These are phyloP conservation scores for Coronaproctus castanopsis DNA, from an alignment of 2,888 invertebrate species.

Conservation along the genomic window DNA sequence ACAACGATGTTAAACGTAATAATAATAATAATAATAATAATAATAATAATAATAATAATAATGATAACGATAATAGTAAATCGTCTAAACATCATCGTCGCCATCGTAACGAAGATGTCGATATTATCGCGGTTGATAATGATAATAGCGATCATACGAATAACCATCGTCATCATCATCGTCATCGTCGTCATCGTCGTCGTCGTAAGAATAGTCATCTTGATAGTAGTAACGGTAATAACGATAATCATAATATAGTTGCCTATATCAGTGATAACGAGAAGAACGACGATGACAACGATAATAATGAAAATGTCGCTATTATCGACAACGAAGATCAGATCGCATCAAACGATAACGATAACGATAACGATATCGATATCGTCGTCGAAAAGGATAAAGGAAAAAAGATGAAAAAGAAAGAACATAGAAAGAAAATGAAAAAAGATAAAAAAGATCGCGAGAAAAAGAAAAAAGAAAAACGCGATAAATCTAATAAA, in stretches of 20 bases:
- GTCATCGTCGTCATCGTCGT: not conserved
- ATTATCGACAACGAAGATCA: not conserved
- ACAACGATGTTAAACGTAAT: slow-evolving; percentile 21
- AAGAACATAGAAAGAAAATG: slow-evolving; percentile 24
- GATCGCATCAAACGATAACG: not conserved
- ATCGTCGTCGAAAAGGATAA: slow-evolving; percentile 20
- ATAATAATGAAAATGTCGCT: not conserved
- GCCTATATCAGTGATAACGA: too few relatives aligned
- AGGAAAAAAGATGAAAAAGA: slow-evolving; percentile 34
- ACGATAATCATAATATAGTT: too few relatives aligned
- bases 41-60: too few relatives aligned
- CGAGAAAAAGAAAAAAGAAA: slow-evolving; percentile 14
- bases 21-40: too few relatives aligned
- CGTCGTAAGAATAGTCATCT: slow-evolving; percentile 18
- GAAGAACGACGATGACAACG: too few relatives aligned
- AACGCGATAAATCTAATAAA: slow-evolving; percentile 6
- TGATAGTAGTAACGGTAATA: too few relatives aligned
- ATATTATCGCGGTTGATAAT: too few relatives aligned
- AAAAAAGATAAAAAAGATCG: slow-evolving; percentile 15
- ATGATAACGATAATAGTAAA: too few relatives aligned
- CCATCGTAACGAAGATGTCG: too few relatives aligned
- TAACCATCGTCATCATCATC: too few relatives aligned
- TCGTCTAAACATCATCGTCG: too few relatives aligned
- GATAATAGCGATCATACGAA: too few relatives aligned
- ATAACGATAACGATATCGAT: slow-evolving; percentile 6